These are phyloP conservation scores for Drosophila erecta DNA, from an alignment of 1,140 invertebrate genomes.

Conservation along the genomic window DNA sequence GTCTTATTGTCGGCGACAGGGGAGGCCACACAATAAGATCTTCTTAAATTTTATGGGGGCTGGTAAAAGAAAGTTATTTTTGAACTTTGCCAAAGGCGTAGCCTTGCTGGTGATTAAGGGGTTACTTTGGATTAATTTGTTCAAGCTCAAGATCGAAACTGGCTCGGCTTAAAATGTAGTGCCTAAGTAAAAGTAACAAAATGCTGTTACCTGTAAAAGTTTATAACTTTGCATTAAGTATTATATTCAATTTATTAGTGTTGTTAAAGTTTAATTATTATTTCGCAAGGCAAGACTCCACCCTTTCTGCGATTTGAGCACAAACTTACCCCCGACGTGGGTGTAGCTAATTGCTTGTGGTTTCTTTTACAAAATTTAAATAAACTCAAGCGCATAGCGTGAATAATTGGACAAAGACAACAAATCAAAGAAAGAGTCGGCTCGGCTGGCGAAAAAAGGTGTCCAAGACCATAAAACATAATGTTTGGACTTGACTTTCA, in stretches of 20 bases:
- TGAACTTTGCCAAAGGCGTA: conserved; percentile 29
- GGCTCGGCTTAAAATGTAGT: not conserved
- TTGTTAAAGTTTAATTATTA: not conserved
- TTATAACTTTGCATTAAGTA: not conserved
- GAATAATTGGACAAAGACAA: conserved; percentile 51
- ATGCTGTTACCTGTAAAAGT: not conserved
- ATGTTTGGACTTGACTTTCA: conserved; percentile 72
- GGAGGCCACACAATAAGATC: conserved; percentile 57
- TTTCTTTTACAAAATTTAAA: conserved; percentile 38
- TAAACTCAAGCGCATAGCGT: conserved; percentile 40
- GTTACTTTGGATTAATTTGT: not conserved
- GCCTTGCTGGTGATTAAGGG: conserved; percentile 8
- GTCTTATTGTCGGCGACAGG: conserved; percentile 52
- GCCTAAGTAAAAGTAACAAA: not conserved
- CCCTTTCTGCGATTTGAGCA: not conserved
- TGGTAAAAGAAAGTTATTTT: conserved; percentile 63
- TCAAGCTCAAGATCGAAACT: not conserved
- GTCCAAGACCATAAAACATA: conserved; percentile 64
- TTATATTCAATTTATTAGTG: not conserved
- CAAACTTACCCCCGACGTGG: not conserved
- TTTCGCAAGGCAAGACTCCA: not conserved
- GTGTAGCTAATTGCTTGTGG: conserved; percentile 49
- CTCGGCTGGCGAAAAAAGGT: conserved; percentile 19
- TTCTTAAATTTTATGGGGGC: conserved; percentile 43
- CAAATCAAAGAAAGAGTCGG: conserved; percentile 31